Evolutionary conservation across 64 coral and sea anemone species (phyloP).

Genomic region (Actinia equina): DNA sequence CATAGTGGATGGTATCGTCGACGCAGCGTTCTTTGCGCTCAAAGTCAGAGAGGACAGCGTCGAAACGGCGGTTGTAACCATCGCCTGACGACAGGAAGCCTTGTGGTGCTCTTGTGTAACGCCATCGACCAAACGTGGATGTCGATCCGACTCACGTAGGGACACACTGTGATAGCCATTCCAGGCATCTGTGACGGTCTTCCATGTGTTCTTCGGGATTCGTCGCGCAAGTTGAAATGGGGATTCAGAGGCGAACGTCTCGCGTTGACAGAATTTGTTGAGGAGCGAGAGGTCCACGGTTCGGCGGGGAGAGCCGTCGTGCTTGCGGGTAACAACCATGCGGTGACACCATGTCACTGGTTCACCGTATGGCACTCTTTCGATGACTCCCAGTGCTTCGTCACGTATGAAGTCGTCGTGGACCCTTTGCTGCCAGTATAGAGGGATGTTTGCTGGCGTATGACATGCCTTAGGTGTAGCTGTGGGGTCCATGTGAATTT

Average conservation of each 20-base stretch:
- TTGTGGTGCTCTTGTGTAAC: slow-evolving; percentile 37
- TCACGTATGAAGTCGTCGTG: slow-evolving; percentile 39
- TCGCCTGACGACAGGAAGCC: slow-evolving; percentile 35
- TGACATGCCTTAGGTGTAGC: slow-evolving; percentile 59
- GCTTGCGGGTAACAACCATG: slow-evolving; percentile 54
- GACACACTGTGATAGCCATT: too few relatives aligned
- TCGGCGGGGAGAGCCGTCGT: slow-evolving; percentile 25
- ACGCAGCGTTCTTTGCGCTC: slow-evolving; percentile 32
- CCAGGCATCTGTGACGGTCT: too few relatives aligned
- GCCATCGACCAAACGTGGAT: slow-evolving; percentile 32
- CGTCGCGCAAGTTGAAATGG: slow-evolving; percentile 43
- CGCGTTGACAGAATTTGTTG: slow-evolving; percentile 42
- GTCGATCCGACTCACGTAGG: too few relatives aligned
- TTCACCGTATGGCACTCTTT: slow-evolving; percentile 47
- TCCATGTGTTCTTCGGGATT: slow-evolving; percentile 13
- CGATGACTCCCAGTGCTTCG: slow-evolving; percentile 33
- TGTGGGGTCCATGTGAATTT: slow-evolving; percentile 45
- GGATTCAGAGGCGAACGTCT: slow-evolving; percentile 24
- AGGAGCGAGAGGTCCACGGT: slow-evolving; percentile 52
- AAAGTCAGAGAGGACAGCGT: slow-evolving; percentile 18
- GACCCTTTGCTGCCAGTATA: slow-evolving; percentile 44
- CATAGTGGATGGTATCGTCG: slow-evolving; percentile 36
- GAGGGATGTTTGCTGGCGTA: slow-evolving; percentile 28
- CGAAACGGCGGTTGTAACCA: slow-evolving; percentile 27
- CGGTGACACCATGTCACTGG: slow-evolving; percentile 43